phyloP scores from a whole-genome alignment of 2,888 invertebrate species.

The Drosophila kokeensis region DNA sequence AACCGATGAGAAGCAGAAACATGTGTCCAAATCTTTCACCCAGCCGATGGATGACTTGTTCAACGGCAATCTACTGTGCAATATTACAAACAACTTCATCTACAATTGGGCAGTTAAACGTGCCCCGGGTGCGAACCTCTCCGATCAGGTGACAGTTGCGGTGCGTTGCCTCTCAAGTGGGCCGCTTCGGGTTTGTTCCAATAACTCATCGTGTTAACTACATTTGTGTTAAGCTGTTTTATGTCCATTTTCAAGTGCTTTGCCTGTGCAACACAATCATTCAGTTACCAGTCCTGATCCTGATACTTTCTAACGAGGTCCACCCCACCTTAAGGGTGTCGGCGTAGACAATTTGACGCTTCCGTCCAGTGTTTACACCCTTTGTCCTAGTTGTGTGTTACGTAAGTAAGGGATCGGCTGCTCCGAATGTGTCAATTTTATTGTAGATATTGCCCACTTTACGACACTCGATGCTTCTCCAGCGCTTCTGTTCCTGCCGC shows the following conservation, averaged over 20 bases:
- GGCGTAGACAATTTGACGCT: constrained; percentile 84
- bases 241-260: constrained; percentile 63
- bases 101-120: constrained; percentile 42
- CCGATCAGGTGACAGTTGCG: constrained; percentile 79
- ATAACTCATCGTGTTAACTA: constrained; percentile 78
- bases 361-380: constrained; percentile 77
- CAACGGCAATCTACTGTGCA: constrained; percentile 34
- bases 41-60: constrained; percentile 43
- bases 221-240: constrained; percentile 71
- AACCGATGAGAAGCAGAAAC: constrained; percentile 70
- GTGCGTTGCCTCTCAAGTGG: constrained; percentile 76
- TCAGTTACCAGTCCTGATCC: constrained; percentile 35
- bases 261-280: constrained; percentile 61
- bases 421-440: constrained; percentile 75
- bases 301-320: constrained; percentile 36
- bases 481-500: constrained; percentile 9
- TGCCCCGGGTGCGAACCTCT: constrained; percentile 65
- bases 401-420: constrained; percentile 37
- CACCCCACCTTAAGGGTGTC: constrained; percentile 52
- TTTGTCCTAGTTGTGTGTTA: constrained; percentile 56
- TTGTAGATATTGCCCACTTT: constrained; percentile 71
- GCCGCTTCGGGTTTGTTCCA: constrained; percentile 71
- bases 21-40: constrained; percentile 59
- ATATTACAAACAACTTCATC: constrained; percentile 58
- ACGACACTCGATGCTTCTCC: constrained; percentile 71